Evolutionary conservation across 1,140 invertebrate genomes (phyloP).

Genomic region (Cyclargus thomasi): DNA sequence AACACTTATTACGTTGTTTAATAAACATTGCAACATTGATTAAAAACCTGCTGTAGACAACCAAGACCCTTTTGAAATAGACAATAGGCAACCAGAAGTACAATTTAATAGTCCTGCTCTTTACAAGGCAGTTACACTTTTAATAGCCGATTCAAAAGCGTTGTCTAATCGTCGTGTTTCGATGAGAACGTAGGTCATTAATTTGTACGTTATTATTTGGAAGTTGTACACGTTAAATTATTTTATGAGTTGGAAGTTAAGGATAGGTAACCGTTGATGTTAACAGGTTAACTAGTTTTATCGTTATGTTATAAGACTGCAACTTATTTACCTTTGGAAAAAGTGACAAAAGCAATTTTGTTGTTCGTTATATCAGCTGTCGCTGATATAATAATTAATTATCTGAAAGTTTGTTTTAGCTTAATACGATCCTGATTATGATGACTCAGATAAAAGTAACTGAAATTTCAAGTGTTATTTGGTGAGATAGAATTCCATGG

Average conservation of each 20-base stretch:
- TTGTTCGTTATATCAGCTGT: too few relatives aligned
- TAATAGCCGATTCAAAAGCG: constrained; percentile 52
- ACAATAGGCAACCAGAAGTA: constrained; percentile 54
- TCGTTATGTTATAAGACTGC: background rate
- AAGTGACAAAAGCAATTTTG: background rate
- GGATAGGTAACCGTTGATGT: background rate
- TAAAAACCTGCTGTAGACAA: constrained; percentile 47
- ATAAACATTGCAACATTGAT: constrained; percentile 62
- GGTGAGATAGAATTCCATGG: background rate
- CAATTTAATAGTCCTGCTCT: constrained; percentile 57
- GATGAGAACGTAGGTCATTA: constrained; percentile 53
- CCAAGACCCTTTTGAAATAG: constrained; percentile 35
- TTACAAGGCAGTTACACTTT: constrained; percentile 51
- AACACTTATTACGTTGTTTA: constrained; percentile 66
- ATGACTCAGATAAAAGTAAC: background rate
- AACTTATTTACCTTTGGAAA: background rate
- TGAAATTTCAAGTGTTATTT: background rate
- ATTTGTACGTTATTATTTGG: constrained; percentile 42
- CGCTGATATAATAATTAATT: too few relatives aligned
- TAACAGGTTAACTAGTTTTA: background rate
- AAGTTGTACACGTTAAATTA: constrained; percentile 28
- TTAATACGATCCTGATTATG: too few relatives aligned
- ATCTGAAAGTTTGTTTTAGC: too few relatives aligned
- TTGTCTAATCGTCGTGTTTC: constrained; percentile 37
- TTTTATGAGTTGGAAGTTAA: constrained; percentile 8